Evolutionary conservation across 1,140 invertebrate genomes (phyloP).

Genomic region (Zaprionus davidi): DNA sequence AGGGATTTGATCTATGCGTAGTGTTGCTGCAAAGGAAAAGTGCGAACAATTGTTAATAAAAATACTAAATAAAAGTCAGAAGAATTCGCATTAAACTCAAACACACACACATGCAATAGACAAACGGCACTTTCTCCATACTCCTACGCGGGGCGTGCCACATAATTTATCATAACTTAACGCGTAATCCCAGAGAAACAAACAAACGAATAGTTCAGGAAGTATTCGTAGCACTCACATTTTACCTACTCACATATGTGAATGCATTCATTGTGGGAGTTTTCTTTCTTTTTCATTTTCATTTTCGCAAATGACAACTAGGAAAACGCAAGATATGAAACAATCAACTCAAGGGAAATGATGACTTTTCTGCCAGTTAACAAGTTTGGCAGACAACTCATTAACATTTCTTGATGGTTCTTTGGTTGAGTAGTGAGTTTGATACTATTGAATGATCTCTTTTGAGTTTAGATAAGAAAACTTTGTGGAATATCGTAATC

Average conservation of each 20-base stretch:
- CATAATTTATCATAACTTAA: conserved; percentile 78
- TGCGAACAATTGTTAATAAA: conserved; percentile 59
- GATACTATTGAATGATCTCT: not conserved
- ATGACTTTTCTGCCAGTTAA: not conserved
- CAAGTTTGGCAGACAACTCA: not conserved
- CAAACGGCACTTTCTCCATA: conserved; percentile 70
- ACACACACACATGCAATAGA: conserved; percentile 17
- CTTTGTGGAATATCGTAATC: no score
- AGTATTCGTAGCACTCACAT: conserved; percentile 30
- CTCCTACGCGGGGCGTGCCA: conserved; percentile 15
- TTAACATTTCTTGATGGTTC: not conserved
- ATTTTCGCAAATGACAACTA: conserved; percentile 64
- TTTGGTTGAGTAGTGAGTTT: not conserved
- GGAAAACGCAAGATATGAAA: conserved; percentile 47
- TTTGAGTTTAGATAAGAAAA: not conserved
- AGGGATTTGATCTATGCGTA: conserved; percentile 29
- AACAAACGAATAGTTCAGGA: conserved; percentile 50
- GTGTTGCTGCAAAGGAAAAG: conserved; percentile 36
- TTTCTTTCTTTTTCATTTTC: conserved; percentile 26
- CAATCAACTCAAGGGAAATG: not conserved
- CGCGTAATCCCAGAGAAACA: conserved; percentile 38
- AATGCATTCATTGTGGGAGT: conserved; percentile 61
- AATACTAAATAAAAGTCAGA: conserved; percentile 40
- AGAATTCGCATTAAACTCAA: conserved; percentile 55
- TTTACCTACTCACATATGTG: conserved; percentile 14